Percentiles rank a stretch among this genome's conserved stretches.
Evolutionary conservation across 2,888 invertebrate species (phyloP).

Genomic region (Oscheius sp.): DNA sequence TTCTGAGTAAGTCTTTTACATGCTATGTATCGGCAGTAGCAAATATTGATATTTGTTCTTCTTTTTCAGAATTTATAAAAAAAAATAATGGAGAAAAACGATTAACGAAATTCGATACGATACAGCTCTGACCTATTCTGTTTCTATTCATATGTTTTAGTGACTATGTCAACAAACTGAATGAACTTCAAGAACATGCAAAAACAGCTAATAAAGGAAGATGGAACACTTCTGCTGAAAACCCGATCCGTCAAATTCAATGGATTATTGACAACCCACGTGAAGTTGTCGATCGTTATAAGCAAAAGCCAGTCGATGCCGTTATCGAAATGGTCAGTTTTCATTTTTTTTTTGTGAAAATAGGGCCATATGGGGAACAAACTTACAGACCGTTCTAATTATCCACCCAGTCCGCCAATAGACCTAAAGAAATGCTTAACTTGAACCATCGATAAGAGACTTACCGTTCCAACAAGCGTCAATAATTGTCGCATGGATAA

Average conservation of each 20-base stretch:
- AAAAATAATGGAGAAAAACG: too few relatives aligned
- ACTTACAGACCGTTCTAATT: too few relatives aligned
- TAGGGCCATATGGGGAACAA: neutral
- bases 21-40: too few relatives aligned
- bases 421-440: too few relatives aligned
- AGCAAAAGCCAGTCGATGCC: slow-evolving; percentile 84
- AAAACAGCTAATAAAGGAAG: slow-evolving; percentile 86
- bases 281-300: slow-evolving; percentile 84
- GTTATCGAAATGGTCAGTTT: slow-evolving; percentile 88
- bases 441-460: too few relatives aligned
- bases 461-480: too few relatives aligned
- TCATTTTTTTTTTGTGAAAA: too few relatives aligned
- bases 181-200: slow-evolving; percentile 88
- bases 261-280: slow-evolving; percentile 88
- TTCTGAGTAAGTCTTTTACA: slow-evolving; percentile 64
- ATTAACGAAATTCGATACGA: too few relatives aligned
- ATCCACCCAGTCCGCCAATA: too few relatives aligned
- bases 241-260: slow-evolving; percentile 72
- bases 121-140: too few relatives aligned
- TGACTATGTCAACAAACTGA: slow-evolving; percentile 74
- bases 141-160: slow-evolving; percentile 41
- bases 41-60: neutral
- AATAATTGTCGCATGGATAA: too few relatives aligned
- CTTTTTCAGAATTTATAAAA: too few relatives aligned
- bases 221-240: slow-evolving; percentile 69